Base-by-base conservation (phyloP, 2,888 invertebrate genomes). In the Panopea generosa region DNA sequence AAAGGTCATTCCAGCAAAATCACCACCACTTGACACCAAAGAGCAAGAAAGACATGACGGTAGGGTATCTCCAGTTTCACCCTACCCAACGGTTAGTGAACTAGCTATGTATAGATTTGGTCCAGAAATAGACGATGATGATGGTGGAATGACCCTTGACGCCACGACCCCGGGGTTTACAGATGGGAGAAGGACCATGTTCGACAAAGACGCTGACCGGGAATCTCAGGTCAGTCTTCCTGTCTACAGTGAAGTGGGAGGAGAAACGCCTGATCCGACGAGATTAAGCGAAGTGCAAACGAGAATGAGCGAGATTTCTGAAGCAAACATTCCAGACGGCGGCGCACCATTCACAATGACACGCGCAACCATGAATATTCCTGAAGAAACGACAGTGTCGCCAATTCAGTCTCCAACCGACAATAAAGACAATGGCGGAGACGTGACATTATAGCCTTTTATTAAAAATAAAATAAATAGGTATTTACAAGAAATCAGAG, bases 81-180 rank as follows among this genome's bases (percentile, higher is more conserved):
- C 84, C 0, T 82, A 78, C 38, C 84, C 84, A 1, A 84, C 84
- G 2, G 72, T 84, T 9, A 84, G 84, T 55, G 84, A 84, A 61
- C 59, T 84, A 2, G 84, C 84, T 0, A 24, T 74, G n/a, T 74
- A 72, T 33, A 59, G 82, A 26, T 84, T 80, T 29, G 82, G 84
- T n/a, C 84, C 84, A 2, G 75, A 77, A 27, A 75, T 75, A 29
- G 80, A 80, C 38, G 80, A 80, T 29, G 82, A 80, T 29, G 84
- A 81, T 47, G 84, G 82, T 0, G 80, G 81, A 33, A 76, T 76
- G 50, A 73, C 80, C 14, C 65, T 78, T 6, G 66, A 70, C 11
- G 82, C 81, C 7, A 79, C 77, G 3, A 82, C 82, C 9, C 82
- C 82, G 0, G 82, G 82, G 2, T 74, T 82, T 50, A 78, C 76